Conservation (phyloP, 2,797 vertebrate species). For the Schizopygopsis pylzovi region DNA sequence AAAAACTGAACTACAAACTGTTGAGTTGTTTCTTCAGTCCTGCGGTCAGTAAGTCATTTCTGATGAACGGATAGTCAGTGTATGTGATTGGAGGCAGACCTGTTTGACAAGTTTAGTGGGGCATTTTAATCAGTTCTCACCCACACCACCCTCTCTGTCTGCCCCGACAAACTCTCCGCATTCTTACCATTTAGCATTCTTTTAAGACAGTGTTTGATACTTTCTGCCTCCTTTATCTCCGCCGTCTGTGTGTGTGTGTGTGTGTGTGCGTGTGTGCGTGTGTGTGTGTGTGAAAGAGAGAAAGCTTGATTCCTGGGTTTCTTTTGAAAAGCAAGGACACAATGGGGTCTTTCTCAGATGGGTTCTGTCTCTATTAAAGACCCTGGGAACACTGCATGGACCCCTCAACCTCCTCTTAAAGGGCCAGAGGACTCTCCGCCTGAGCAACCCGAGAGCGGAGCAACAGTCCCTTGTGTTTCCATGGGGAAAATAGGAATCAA, state of each 20-base stretch:
- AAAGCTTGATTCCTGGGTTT: constrained; percentile 72
- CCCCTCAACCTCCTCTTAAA: constrained; percentile 75
- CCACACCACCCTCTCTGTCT: constrained; percentile 61
- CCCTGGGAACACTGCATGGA: constrained; percentile 80
- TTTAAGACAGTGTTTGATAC: constrained; percentile 23
- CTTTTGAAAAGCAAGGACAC: constrained; percentile 78
- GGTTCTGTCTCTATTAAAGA: constrained; percentile 80
- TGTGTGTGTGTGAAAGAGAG: constrained; percentile 56
- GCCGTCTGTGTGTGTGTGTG: constrained; percentile 56
- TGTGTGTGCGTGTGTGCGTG: constrained; percentile 63
- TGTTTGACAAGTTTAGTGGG: constrained; percentile 50
- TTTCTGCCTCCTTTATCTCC: constrained; percentile 54
- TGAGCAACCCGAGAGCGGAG: constrained; percentile 56
- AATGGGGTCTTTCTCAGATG: constrained; percentile 83
- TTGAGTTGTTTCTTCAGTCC: background rate
- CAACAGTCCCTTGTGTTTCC: constrained; percentile 55
- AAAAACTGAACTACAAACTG: background rate
- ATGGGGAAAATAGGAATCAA: constrained; percentile 59
- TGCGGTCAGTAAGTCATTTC: background rate
- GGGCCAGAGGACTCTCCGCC: constrained; percentile 68
- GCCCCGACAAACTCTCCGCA: constrained; percentile 64
- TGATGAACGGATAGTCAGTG: background rate
- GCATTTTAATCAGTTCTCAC: constrained; percentile 21
- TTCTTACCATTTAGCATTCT: constrained; percentile 56
- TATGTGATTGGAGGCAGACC: constrained; percentile 12